Conservation (phyloP, 2,888 invertebrate genomes). For the Venusia cambrica region DNA sequence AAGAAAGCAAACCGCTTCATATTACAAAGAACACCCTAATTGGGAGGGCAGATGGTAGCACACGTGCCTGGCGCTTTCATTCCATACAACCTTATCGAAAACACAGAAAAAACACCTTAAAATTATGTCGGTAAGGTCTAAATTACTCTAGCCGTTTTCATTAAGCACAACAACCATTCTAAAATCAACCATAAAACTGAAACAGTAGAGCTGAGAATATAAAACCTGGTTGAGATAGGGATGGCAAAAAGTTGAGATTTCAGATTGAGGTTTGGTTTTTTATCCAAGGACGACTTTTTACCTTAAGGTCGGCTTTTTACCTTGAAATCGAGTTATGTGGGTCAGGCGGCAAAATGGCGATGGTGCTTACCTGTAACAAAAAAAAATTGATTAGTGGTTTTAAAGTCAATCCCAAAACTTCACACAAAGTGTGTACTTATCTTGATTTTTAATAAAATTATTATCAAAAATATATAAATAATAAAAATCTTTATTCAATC, state of each 20-base stretch:
- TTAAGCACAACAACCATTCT: background rate
- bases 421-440: too few species aligned
- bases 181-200: conserved; percentile 1
- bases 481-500: too few species aligned
- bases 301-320: conserved; percentile 15
- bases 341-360: conserved; percentile 23
- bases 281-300: conserved; percentile 33
- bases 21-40: conserved; percentile 41
- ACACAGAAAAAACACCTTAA: conserved; percentile 15
- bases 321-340: conserved; percentile 24
- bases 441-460: too few species aligned
- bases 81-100: conserved; percentile 12
- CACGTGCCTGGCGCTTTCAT: conserved; percentile 31
- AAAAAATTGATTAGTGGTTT: conserved; percentile 20
- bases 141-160: conserved; percentile 4
- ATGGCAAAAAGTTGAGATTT: conserved; percentile 23
- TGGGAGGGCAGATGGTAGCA: conserved; percentile 55
- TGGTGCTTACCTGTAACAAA: conserved; percentile 43
- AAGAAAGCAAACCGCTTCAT: conserved; percentile 27
- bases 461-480: too few species aligned
- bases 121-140: background rate
- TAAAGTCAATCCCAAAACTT: too few species aligned
- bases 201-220: background rate
- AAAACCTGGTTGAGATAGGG: conserved; percentile 1
- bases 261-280: conserved; percentile 27